Conservation (phyloP, 92 coral and sea anemone genomes). For the Palythoa caribaeorum region DNA sequence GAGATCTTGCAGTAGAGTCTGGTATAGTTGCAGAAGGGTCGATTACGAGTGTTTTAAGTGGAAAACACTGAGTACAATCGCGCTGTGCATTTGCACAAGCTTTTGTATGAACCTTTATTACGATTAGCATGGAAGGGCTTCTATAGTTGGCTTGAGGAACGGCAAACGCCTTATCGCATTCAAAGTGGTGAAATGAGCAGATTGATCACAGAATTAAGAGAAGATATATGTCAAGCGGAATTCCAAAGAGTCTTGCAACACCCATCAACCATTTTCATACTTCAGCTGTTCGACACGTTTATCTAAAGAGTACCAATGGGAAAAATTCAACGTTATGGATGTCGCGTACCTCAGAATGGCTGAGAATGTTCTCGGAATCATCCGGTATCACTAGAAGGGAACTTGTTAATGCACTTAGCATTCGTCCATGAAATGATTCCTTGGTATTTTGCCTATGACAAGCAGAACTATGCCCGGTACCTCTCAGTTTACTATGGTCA, state of each 20-base stretch:
- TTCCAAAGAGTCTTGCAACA: conserved; percentile 12
- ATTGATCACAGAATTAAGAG: conserved; percentile 17
- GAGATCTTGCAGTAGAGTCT: conserved; percentile 31
- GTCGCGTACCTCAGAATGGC: conserved; percentile 42
- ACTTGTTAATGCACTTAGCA: conserved; percentile 55
- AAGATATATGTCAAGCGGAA: conserved; percentile 26
- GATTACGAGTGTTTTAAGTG: conserved; percentile 20
- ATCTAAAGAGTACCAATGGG: not conserved
- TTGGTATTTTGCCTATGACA: conserved; percentile 65
- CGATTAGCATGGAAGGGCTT: conserved; percentile 46
- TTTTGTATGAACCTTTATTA: conserved; percentile 47
- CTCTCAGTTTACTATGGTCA: conserved; percentile 43
- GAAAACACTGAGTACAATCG: conserved; percentile 24
- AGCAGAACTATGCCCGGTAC: conserved; percentile 53
- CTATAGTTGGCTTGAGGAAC: conserved; percentile 35
- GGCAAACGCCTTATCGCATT: conserved; percentile 3
- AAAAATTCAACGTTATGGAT: conserved; percentile 44
- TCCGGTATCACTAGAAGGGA: conserved; percentile 61
- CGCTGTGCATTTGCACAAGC: conserved; percentile 24
- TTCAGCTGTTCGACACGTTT: too few species aligned
- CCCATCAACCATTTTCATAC: not conserved
- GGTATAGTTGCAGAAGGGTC: conserved; percentile 40
- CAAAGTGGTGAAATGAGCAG: conserved; percentile 13
- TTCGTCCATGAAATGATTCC: conserved; percentile 54
- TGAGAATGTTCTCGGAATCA: conserved; percentile 48